Evolutionary conservation across 2,888 invertebrate genomes (phyloP).

Genomic region (Serripes groenlandicus): DNA sequence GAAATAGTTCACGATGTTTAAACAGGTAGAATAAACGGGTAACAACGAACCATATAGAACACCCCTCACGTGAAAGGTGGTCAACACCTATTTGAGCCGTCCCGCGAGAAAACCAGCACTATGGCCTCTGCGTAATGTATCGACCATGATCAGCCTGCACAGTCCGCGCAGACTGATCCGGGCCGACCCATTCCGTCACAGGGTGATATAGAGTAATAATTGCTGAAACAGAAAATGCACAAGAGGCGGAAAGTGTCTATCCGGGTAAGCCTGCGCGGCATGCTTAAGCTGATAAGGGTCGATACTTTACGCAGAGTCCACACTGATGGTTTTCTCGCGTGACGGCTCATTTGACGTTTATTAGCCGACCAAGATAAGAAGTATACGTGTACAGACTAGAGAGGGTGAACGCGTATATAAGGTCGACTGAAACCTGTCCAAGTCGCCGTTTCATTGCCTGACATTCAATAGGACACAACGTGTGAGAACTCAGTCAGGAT

Average conservation of each 20-base stretch:
- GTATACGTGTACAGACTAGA: neutral
- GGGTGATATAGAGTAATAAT: too few species aligned
- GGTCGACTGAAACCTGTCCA: neutral
- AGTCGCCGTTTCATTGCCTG: constrained; percentile 23
- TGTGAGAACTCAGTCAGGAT: constrained; percentile 2
- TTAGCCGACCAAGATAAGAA: neutral
- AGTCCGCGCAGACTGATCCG: neutral
- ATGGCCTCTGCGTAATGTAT: neutral
- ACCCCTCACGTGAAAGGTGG: neutral
- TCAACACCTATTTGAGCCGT: neutral
- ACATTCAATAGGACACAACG: neutral
- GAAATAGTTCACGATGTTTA: too few species aligned
- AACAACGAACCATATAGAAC: neutral
- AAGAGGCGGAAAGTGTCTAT: too few species aligned
- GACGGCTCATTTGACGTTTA: constrained; percentile 3
- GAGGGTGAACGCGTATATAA: constrained; percentile 34
- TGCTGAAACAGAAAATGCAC: too few species aligned
- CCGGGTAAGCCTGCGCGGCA: too few species aligned
- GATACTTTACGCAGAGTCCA: too few species aligned
- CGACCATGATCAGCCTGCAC: neutral
- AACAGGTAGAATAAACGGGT: neutral
- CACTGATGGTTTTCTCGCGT: too few species aligned
- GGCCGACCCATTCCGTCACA: too few species aligned
- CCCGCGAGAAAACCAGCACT: neutral
- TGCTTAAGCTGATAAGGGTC: too few species aligned